Evolutionary conservation across 23 tunicate species (phyloP).

Genomic region (Ascidia mentula): DNA sequence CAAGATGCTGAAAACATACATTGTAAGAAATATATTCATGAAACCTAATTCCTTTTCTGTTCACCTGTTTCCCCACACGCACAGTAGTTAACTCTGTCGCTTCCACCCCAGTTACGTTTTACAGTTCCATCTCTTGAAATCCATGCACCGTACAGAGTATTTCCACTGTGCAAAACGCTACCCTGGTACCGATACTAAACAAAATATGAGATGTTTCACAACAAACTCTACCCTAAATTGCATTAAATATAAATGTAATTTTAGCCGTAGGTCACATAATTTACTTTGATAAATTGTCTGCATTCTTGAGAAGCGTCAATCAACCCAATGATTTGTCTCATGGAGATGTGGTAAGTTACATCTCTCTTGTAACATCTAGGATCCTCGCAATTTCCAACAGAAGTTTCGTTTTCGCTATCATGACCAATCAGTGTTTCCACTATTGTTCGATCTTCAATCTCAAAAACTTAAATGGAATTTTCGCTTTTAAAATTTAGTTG

Average conservation of each 20-base stretch:
- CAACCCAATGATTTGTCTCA: conserved; percentile 8
- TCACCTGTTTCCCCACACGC: conserved; percentile 14
- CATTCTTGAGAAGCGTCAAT: conserved; percentile 8
- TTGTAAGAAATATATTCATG: too few relatives aligned
- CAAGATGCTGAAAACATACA: background rate
- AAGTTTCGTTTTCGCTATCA: conserved; percentile 7
- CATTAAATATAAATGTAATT: background rate
- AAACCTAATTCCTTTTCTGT: too few relatives aligned
- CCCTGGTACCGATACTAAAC: background rate
- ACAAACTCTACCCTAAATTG: background rate
- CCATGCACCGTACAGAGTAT: conserved; percentile 5
- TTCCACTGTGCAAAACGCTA: background rate
- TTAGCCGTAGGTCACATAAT: background rate
- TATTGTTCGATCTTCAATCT: background rate
- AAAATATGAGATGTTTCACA: background rate
- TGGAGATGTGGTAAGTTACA: conserved; percentile 3
- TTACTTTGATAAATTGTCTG: conserved; percentile 29
- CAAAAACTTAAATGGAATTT: too few relatives aligned
- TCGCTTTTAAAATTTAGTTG: too few relatives aligned
- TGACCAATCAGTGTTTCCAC: conserved; percentile 12
- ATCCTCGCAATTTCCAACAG: background rate
- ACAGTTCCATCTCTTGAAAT: conserved; percentile 12
- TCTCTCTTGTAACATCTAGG: conserved; percentile 5
- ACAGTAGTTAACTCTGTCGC: background rate
- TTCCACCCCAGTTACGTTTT: conserved; percentile 13